Percentiles rank a stretch among this genome's conserved stretches.
phyloP scores from a whole-genome alignment of 2,888 invertebrate species.

The Drosophila dives region DNA sequence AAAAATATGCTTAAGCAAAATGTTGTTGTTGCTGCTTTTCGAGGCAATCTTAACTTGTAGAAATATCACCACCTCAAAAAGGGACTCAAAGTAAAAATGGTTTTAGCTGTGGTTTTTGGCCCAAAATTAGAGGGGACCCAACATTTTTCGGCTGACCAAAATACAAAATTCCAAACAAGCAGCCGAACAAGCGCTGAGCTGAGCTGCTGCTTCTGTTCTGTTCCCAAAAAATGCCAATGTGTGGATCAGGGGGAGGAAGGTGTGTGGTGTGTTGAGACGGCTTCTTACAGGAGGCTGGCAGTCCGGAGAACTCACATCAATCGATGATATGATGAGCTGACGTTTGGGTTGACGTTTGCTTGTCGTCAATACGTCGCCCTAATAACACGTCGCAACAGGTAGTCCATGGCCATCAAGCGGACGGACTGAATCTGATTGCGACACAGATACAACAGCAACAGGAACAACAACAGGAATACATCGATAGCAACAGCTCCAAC shows the following conservation, averaged over 20 bases:
- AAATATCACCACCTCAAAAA: slow-evolving; percentile 64
- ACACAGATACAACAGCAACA: slow-evolving; percentile 60
- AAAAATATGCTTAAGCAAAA: slow-evolving; percentile 3
- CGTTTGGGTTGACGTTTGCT: slow-evolving; percentile 84
- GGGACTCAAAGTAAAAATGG: slow-evolving; percentile 2
- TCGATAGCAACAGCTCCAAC: not conserved
- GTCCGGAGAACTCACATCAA: slow-evolving; percentile 63
- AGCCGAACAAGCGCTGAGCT: slow-evolving; percentile 44
- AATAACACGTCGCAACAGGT: slow-evolving; percentile 85
- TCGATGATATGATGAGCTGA: slow-evolving; percentile 81
- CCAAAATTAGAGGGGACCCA: slow-evolving; percentile 69
- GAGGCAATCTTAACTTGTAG: slow-evolving; percentile 27
- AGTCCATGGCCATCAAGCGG: slow-evolving; percentile 75
- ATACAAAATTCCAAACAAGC: slow-evolving; percentile 62
- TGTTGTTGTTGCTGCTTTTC: not conserved
- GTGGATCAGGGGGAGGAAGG: not conserved
- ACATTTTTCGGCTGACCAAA: slow-evolving; percentile 58
- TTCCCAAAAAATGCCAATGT: slow-evolving; percentile 36
- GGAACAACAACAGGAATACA: slow-evolving; percentile 14
- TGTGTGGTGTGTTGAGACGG: not conserved
- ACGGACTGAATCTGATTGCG: slow-evolving; percentile 70
- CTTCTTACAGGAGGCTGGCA: not conserved
- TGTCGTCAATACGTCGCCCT: slow-evolving; percentile 84
- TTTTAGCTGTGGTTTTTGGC: slow-evolving; percentile 16
- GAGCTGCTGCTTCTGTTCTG: slow-evolving; percentile 38